Percentiles rank a stretch among this genome's conserved stretches.
These are phyloP conservation scores for Lamprotornis superbus DNA, from an alignment of 2,113 vertebrate genomes.

Conservation along the genomic window DNA sequence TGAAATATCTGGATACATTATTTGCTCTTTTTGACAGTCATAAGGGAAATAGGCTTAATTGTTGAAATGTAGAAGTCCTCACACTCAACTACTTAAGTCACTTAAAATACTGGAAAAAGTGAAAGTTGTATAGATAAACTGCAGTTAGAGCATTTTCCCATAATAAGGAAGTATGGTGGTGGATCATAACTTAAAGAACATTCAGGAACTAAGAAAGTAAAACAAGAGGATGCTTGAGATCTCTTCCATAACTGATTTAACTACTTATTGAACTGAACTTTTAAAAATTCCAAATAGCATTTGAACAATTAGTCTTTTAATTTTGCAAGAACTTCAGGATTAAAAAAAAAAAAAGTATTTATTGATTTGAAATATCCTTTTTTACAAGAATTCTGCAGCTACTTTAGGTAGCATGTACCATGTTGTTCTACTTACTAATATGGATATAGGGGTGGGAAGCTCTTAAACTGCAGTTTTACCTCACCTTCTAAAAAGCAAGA, in stretches of 20 bases:
- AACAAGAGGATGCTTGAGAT: not conserved
- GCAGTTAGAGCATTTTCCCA: not conserved
- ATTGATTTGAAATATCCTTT: not conserved
- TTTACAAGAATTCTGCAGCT: not conserved
- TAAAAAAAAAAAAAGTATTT: not conserved
- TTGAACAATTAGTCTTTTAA: not conserved
- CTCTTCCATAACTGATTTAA: not conserved
- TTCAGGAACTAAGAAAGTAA: not conserved
- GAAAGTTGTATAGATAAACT: not conserved
- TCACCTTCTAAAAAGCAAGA: not conserved
- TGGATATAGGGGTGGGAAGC: not conserved
- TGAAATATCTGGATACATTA: not conserved
- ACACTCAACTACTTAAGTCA: not conserved
- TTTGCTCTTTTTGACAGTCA: not conserved
- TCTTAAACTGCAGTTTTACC: not conserved
- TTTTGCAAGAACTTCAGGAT: not conserved
- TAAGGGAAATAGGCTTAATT: not conserved
- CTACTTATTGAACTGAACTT: not conserved
- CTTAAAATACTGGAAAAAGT: not conserved
- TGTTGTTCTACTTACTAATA: not conserved
- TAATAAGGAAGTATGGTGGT: not conserved
- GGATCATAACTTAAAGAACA: not conserved
- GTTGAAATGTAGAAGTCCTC: not conserved
- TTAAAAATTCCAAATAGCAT: not conserved
- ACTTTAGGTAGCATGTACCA: not conserved